phyloP scores from a whole-genome alignment of 2,113 vertebrate species.

The Oreocharis arfaki region DNA sequence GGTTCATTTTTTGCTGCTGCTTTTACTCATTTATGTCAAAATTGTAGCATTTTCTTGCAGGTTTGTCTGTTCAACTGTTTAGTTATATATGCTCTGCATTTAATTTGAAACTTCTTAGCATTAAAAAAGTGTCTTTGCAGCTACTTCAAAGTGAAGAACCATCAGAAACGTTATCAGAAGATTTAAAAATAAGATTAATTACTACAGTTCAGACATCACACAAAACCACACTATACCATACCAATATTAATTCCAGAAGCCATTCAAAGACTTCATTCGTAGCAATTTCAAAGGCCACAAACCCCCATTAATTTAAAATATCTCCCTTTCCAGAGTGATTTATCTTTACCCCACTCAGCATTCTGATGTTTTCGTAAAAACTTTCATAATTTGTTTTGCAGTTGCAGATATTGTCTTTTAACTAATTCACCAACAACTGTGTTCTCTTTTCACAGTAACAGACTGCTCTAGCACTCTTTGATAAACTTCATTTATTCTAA shows the following conservation, averaged over 20 bases:
- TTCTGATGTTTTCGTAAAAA: background rate
- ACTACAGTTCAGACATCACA: background rate
- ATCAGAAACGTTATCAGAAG: background rate
- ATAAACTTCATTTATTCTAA: background rate
- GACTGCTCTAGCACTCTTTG: background rate
- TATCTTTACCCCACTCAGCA: background rate
- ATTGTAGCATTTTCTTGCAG: background rate
- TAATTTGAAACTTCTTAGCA: background rate
- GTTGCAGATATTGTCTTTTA: background rate
- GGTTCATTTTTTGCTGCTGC: background rate
- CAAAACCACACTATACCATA: background rate
- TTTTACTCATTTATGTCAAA: background rate
- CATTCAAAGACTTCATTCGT: background rate
- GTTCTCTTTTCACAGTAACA: background rate
- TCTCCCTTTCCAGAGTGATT: background rate
- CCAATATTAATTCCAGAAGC: background rate
- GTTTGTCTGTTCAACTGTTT: background rate
- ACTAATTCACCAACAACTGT: background rate
- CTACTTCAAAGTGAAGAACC: background rate
- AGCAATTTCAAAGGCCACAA: background rate
- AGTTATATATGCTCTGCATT: background rate
- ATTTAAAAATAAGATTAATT: slow-evolving; percentile 18
- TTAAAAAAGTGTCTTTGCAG: background rate
- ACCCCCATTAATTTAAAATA: background rate
- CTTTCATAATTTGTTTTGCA: background rate